A percentile compares a stretch with the other conserved stretches of the same genome.
Conservation (phyloP, 2,888 invertebrate species). For the Ormyrus thymus region DNA sequence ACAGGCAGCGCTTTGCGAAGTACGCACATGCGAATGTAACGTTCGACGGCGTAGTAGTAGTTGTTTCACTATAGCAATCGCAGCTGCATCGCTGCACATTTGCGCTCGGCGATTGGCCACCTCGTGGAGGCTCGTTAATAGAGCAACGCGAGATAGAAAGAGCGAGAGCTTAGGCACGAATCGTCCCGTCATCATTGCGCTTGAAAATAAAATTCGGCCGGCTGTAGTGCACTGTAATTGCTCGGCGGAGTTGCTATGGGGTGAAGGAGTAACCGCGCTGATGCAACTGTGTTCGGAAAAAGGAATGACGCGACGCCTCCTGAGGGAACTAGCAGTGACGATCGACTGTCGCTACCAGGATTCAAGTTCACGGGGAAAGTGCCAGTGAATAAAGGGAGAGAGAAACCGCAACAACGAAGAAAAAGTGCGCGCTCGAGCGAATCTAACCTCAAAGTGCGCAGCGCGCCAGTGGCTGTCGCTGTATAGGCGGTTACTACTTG, state of each 20-base stretch:
- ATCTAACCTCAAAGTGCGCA: conserved; percentile 43
- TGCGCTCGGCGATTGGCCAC: conserved; percentile 21
- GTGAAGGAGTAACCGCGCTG: neutral
- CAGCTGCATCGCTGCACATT: neutral
- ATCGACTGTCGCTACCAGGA: no score
- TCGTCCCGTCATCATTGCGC: neutral
- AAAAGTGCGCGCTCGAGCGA: conserved; percentile 4
- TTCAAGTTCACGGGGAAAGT: neutral
- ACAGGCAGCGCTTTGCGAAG: no score
- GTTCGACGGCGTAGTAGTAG: neutral
- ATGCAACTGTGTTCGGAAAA: conserved; percentile 13
- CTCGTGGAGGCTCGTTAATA: conserved; percentile 40
- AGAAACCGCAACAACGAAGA: neutral
- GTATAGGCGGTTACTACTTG: conserved; percentile 6
- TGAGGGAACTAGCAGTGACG: no score
- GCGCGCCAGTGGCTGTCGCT: neutral
- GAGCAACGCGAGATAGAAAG: neutral
- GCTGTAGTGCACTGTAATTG: no score
- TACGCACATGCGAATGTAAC: no score
- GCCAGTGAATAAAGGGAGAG: neutral
- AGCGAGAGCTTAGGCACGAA: no score
- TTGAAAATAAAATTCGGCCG: conserved; percentile 18
- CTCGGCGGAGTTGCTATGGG: no score
- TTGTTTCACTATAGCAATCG: neutral
- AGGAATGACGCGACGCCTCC: no score